Conservation (phyloP, 2,888 invertebrate species). For the Brachyopa scutellaris region DNA sequence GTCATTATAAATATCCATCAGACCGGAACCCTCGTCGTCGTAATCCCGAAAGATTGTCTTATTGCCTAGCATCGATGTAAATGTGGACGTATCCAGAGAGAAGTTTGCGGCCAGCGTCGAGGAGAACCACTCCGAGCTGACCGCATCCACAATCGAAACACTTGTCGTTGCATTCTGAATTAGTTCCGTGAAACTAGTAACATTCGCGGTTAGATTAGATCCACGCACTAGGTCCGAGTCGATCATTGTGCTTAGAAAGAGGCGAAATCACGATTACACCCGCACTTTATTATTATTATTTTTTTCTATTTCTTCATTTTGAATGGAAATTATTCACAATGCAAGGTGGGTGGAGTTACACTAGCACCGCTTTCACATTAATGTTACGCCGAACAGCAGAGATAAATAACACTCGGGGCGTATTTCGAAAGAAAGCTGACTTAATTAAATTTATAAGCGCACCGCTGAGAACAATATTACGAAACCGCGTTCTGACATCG, state of each 20-base stretch:
- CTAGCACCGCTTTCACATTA: neutral
- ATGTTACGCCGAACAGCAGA: neutral
- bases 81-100: slow-evolving; percentile 34
- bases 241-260: slow-evolving; percentile 41
- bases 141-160: slow-evolving; percentile 21
- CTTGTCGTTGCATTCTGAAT: slow-evolving; percentile 55
- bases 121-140: slow-evolving; percentile 18
- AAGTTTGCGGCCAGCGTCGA: slow-evolving; percentile 30
- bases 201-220: slow-evolving; percentile 30
- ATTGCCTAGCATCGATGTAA: slow-evolving; percentile 45
- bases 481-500: slow-evolving; percentile 4
- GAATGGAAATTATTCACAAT: neutral
- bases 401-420: slow-evolving; percentile 25
- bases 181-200: slow-evolving; percentile 12
- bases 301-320: neutral
- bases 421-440: neutral
- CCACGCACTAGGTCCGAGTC: slow-evolving; percentile 48
- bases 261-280: neutral
- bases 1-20: slow-evolving; percentile 41
- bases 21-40: slow-evolving; percentile 11
- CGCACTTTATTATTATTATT: neutral
- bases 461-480: neutral
- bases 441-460: slow-evolving; percentile 34
- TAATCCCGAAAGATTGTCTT: slow-evolving; percentile 35
- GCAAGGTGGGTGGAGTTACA: no score